Evolutionary conservation across 1,140 invertebrate genomes (phyloP).

Genomic region (Brachionus plicatilis): DNA sequence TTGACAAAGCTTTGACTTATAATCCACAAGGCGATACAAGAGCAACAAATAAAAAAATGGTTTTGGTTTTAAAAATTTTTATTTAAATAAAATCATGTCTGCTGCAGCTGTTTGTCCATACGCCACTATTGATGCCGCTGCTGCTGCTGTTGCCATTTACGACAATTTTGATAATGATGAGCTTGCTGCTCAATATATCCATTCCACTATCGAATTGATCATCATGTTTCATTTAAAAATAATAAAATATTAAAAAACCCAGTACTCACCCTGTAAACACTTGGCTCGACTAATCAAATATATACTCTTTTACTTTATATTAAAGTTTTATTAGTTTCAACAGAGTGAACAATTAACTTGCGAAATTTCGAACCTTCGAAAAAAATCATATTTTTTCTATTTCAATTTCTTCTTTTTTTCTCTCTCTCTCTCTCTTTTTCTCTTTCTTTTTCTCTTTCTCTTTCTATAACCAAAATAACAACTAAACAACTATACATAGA

Average conservation of each 20-base stretch:
- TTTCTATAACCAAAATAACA: neutral
- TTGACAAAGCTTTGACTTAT: neutral
- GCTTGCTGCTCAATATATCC: too few relatives aligned
- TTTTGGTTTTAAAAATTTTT: neutral
- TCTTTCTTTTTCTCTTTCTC: neutral
- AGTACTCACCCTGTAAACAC: too few relatives aligned
- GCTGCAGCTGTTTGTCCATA: too few relatives aligned
- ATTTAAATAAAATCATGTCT: neutral
- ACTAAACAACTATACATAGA: neutral
- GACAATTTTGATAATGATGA: neutral
- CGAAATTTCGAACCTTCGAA: neutral
- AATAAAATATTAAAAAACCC: too few relatives aligned
- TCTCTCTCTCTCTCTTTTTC: neutral
- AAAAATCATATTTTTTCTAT: neutral
- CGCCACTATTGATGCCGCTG: too few relatives aligned
- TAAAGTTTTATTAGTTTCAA: too few relatives aligned
- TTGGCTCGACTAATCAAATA: too few relatives aligned
- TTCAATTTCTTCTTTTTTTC: neutral
- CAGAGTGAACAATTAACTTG: neutral
- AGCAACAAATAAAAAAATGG: neutral
- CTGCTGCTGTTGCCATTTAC: neutral
- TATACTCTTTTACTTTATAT: too few relatives aligned
- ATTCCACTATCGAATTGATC: too few relatives aligned
- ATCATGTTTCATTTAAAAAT: too few relatives aligned
- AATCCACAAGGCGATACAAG: neutral